A percentile compares a stretch with the other conserved stretches of the same genome.
Conservation (phyloP, 1,140 invertebrate species). For the Nebria ingens region DNA sequence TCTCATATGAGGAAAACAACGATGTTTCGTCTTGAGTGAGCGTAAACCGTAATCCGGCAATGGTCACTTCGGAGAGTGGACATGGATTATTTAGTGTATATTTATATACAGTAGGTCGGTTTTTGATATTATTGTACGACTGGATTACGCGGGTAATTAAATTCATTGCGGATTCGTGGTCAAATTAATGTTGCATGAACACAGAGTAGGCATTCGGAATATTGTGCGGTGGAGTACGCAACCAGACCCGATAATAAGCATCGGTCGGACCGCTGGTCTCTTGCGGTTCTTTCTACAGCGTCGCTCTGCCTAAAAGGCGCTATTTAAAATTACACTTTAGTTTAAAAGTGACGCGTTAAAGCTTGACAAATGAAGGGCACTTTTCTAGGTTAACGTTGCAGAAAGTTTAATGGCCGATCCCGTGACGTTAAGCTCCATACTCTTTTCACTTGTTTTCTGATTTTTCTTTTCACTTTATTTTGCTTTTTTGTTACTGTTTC, state of each 20-base stretch:
- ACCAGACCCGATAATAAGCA: not conserved
- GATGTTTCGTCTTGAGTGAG: too few relatives aligned
- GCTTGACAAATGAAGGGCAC: constrained; percentile 6
- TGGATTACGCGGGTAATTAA: not conserved
- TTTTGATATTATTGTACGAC: not conserved
- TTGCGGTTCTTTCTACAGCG: too few relatives aligned
- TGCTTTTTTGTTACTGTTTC: too few relatives aligned
- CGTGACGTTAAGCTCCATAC: not conserved
- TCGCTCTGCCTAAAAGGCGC: not conserved
- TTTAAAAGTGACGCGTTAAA: constrained; percentile 5
- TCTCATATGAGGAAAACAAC: too few relatives aligned
- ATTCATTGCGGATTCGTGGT: constrained; percentile 6
- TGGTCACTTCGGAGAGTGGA: too few relatives aligned
- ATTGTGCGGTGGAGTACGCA: too few relatives aligned
- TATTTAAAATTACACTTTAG: constrained; percentile 6
- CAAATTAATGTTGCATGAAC: constrained; percentile 7
- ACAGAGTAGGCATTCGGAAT: constrained; percentile 1
- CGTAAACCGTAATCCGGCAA: too few relatives aligned
- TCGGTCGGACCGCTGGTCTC: not conserved
- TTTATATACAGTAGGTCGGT: not conserved
- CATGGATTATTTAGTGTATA: not conserved
- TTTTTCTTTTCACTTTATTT: not conserved
- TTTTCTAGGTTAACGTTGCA: not conserved
- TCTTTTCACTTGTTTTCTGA: not conserved
- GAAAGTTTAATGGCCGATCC: constrained; percentile 5